Evolutionary conservation across 2,888 invertebrate genomes (phyloP).

Genomic region (Luperina testacea): DNA sequence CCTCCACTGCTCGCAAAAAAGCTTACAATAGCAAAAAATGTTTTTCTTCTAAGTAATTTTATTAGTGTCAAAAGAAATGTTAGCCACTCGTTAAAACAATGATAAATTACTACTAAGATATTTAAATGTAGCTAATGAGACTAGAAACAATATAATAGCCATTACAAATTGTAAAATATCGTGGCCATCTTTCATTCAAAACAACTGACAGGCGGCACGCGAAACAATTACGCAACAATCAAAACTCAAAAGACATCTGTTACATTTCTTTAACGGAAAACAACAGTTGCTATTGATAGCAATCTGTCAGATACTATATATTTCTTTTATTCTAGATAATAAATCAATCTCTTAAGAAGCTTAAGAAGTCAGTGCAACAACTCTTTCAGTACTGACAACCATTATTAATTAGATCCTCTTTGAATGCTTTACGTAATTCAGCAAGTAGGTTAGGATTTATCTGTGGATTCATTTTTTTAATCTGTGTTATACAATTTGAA

Average conservation of each 20-base stretch:
- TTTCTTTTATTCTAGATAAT: constrained; percentile 68
- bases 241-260: constrained; percentile 55
- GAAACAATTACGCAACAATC: constrained; percentile 59
- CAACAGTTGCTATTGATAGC: constrained; percentile 61
- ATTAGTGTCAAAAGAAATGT: constrained; percentile 8
- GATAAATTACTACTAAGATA: constrained; percentile 22
- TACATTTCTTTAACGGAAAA: constrained; percentile 64
- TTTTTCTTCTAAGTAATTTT: neutral
- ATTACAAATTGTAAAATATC: constrained; percentile 42
- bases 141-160: constrained; percentile 6
- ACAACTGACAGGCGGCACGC: constrained; percentile 52
- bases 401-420: constrained; percentile 69
- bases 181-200: constrained; percentile 46
- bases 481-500: constrained; percentile 47
- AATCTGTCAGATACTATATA: constrained; percentile 55
- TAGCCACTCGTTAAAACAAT: constrained; percentile 13
- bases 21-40: neutral
- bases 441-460: constrained; percentile 58
- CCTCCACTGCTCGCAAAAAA: neutral
- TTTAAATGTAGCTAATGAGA: constrained; percentile 20
- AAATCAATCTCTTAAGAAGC: constrained; percentile 66
- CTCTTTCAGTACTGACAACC: constrained; percentile 64
- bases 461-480: constrained; percentile 35
- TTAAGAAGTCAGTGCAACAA: constrained; percentile 63
- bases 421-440: constrained; percentile 54